phyloP scores from a whole-genome alignment of 2,113 vertebrate genomes.

The Mungos mungo region DNA sequence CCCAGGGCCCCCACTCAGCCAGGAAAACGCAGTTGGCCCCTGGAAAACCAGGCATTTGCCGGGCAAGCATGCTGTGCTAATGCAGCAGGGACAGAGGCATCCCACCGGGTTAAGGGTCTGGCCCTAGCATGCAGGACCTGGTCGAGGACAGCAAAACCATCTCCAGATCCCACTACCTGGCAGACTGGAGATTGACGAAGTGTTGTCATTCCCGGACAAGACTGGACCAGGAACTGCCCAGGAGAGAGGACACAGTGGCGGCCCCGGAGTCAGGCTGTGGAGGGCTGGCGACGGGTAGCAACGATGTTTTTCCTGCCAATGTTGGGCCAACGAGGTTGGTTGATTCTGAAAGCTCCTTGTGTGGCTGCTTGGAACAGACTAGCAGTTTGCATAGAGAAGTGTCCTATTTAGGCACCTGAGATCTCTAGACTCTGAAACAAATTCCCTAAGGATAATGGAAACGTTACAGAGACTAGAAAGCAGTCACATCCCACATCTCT shows the following conservation, averaged over 20 bases:
- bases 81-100: not conserved
- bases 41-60: not conserved
- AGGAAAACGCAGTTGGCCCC: not conserved
- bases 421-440: not conserved
- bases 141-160: not conserved
- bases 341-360: not conserved
- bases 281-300: not conserved
- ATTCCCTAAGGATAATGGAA: not conserved
- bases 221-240: not conserved
- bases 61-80: not conserved
- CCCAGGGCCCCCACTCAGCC: not conserved
- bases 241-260: not conserved
- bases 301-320: not conserved
- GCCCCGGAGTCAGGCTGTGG: not conserved
- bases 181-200: not conserved
- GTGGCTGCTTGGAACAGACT: not conserved
- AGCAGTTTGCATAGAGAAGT: not conserved
- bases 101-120: not conserved
- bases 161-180: not conserved
- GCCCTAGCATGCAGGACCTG: not conserved
- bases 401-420: not conserved
- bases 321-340: not conserved
- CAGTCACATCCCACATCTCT: not conserved
- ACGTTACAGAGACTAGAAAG: not conserved
- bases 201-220: not conserved